These are phyloP conservation scores for Acromyrmex charruanus DNA, from an alignment of 1,140 invertebrate genomes.

Conservation along the genomic window DNA sequence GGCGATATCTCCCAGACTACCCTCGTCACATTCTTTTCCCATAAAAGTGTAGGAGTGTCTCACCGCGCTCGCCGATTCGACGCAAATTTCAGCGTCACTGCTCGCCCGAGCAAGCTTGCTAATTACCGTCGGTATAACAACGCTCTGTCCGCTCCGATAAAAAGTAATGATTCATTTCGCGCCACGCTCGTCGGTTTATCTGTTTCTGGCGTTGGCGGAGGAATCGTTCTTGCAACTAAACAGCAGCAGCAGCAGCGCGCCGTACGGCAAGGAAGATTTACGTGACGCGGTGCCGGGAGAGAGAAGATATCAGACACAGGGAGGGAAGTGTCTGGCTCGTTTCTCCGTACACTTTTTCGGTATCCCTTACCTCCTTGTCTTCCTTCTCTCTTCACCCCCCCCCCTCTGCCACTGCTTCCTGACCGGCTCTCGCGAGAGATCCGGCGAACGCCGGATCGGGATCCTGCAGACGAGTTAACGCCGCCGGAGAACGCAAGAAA, in stretches of 20 bases:
- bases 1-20: slow-evolving; percentile 24
- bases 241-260: slow-evolving; percentile 38
- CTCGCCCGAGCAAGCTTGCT: slow-evolving; percentile 38
- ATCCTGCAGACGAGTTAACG: slow-evolving; percentile 58
- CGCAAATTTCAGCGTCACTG: slow-evolving; percentile 46
- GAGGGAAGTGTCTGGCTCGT: slow-evolving; percentile 63
- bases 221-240: slow-evolving; percentile 75
- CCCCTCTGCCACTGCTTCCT: not conserved
- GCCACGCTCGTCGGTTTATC: slow-evolving; percentile 67
- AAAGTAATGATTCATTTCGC: slow-evolving; percentile 57
- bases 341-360: slow-evolving; percentile 59
- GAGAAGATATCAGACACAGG: slow-evolving; percentile 65
- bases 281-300: slow-evolving; percentile 68
- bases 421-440: slow-evolving; percentile 46
- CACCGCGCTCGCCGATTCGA: not conserved
- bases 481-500: slow-evolving; percentile 54
- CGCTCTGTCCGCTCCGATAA: slow-evolving; percentile 41
- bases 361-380: slow-evolving; percentile 26
- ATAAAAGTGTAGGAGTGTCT: slow-evolving; percentile 28
- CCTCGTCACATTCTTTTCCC: slow-evolving; percentile 62
- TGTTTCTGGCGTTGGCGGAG: slow-evolving; percentile 64
- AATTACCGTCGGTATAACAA: slow-evolving; percentile 64
- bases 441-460: slow-evolving; percentile 28
- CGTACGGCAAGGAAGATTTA: slow-evolving; percentile 69
- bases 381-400: not conserved